Evolutionary conservation across 1,140 invertebrate species (phyloP).

Genomic region (Pseudomyrmex gracilis): DNA sequence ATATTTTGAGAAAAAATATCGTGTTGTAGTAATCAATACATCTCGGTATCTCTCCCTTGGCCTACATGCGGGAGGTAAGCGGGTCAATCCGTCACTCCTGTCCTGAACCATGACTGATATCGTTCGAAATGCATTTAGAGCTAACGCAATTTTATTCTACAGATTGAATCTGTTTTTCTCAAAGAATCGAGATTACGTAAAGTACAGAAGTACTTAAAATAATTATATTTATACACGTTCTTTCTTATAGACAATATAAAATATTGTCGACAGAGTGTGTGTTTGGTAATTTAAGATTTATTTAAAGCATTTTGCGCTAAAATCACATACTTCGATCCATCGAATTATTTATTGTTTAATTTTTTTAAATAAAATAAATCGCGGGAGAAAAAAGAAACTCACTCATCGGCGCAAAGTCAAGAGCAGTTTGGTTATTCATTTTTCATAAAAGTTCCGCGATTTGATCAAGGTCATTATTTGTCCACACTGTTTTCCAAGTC

Average conservation of each 20-base stretch:
- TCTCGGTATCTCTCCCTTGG: slow-evolving; percentile 44
- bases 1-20: not conserved
- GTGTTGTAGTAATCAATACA: slow-evolving; percentile 35
- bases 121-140: slow-evolving; percentile 4
- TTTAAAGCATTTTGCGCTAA: not conserved
- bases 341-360: not conserved
- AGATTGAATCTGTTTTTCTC: not conserved
- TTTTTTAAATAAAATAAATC: not conserved
- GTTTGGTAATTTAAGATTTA: not conserved
- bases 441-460: slow-evolving; percentile 31
- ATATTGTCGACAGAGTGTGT: not conserved
- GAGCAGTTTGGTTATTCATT: slow-evolving; percentile 5
- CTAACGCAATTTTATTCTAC: not conserved
- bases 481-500: slow-evolving; percentile 1
- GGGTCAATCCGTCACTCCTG: slow-evolving; percentile 30
- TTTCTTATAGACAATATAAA: not conserved
- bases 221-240: not conserved
- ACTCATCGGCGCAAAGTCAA: slow-evolving; percentile 1
- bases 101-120: slow-evolving; percentile 31
- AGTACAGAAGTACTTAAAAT: not conserved
- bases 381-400: not conserved
- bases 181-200: not conserved
- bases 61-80: slow-evolving; percentile 35
- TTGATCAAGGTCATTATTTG: slow-evolving; percentile 54
- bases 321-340: not conserved